A percentile compares a stretch with the other conserved stretches of the same genome.
Evolutionary conservation across 2,888 invertebrate species (phyloP).

Genomic region (Emmelina monodactyla): DNA sequence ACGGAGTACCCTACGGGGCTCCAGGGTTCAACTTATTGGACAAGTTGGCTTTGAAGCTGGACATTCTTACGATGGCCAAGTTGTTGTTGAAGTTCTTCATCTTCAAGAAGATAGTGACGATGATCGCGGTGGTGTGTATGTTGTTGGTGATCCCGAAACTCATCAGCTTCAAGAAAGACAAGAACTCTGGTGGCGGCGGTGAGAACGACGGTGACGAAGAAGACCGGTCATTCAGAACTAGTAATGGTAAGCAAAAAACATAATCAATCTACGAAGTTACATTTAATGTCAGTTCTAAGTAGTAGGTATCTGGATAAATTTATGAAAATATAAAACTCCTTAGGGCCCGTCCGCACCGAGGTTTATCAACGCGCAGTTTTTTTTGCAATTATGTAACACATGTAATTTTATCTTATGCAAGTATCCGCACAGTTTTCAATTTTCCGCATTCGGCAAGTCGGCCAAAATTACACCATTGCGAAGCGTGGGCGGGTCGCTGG

Average conservation of each 20-base stretch:
- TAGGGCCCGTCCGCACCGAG: too few species aligned
- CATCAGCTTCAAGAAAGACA: slow-evolving; percentile 53
- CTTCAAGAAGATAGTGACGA: slow-evolving; percentile 83
- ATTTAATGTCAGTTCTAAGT: too few species aligned
- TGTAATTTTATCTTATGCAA: slow-evolving; percentile 1
- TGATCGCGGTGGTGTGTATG: slow-evolving; percentile 78
- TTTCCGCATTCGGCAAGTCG: too few species aligned
- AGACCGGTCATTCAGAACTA: slow-evolving; percentile 31
- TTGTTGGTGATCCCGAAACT: slow-evolving; percentile 79
- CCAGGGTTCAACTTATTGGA: slow-evolving; percentile 65
- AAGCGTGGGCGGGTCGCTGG: too few species aligned
- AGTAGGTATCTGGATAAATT: too few species aligned
- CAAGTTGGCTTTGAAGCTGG: slow-evolving; percentile 74
- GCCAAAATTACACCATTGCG: too few species aligned
- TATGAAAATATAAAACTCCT: too few species aligned
- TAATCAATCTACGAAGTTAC: too few species aligned
- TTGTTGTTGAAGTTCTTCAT: slow-evolving; percentile 77
- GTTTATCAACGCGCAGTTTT: background rate
- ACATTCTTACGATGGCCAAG: slow-evolving; percentile 76
- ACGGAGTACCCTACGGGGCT: slow-evolving; percentile 66
- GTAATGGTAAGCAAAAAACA: slow-evolving; percentile 33
- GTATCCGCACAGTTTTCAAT: too few species aligned
- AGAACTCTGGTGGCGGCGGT: slow-evolving; percentile 24
- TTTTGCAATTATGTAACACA: too few species aligned
- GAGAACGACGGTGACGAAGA: slow-evolving; percentile 35